Percentiles rank a stretch among this genome's conserved stretches.
Evolutionary conservation across 2,888 invertebrate species (phyloP).

Genomic region (Hemistola chrysoprasaria): DNA sequence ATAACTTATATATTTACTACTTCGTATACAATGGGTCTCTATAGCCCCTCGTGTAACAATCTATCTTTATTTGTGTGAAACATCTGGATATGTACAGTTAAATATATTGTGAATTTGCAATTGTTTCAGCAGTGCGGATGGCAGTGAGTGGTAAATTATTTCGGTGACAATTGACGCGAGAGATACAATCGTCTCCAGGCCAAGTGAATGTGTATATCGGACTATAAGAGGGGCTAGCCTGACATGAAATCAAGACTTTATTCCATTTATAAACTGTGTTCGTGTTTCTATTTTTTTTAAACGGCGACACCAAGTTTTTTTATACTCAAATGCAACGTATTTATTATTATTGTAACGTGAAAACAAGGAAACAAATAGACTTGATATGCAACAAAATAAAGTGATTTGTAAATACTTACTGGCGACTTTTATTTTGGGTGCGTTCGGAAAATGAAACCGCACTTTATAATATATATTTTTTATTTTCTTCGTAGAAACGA

Average conservation of each 20-base stretch:
- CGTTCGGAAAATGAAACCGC: constrained; percentile 37
- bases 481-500: constrained; percentile 58
- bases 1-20: too few relatives aligned
- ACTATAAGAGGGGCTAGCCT: constrained; percentile 52
- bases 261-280: constrained; percentile 60
- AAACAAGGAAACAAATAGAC: constrained; percentile 68
- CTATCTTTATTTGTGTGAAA: not conserved
- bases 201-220: constrained; percentile 59
- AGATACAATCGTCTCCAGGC: constrained; percentile 53
- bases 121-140: constrained; percentile 52
- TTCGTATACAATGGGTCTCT: too few relatives aligned
- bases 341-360: constrained; percentile 59
- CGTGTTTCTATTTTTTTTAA: constrained; percentile 63
- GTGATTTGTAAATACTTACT: constrained; percentile 72
- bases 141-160: constrained; percentile 64
- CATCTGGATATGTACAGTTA: too few relatives aligned
- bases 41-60: too few relatives aligned
- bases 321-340: constrained; percentile 77
- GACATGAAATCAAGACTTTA: constrained; percentile 64
- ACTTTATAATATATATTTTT: constrained; percentile 42
- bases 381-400: constrained; percentile 78
- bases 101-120: not conserved
- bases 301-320: constrained; percentile 67
- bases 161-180: constrained; percentile 53
- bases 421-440: constrained; percentile 31